These are phyloP conservation scores for Tolypeutes matacus DNA, from an alignment of 2,797 vertebrate genomes.

Conservation along the genomic window DNA sequence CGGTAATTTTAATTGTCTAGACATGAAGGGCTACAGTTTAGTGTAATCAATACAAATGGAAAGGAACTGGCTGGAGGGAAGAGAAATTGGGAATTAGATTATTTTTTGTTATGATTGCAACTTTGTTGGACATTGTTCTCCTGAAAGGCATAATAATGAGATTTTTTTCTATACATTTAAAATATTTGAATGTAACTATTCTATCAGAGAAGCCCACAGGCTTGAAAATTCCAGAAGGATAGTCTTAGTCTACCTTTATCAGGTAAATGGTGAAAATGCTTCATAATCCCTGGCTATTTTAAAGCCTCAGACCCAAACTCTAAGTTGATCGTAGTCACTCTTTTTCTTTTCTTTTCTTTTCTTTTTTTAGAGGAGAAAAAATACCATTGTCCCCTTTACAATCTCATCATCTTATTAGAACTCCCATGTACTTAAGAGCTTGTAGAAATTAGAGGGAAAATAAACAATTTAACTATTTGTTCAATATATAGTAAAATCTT, in stretches of 20 bases:
- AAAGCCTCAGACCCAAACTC: background rate
- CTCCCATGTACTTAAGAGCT: background rate
- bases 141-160: background rate
- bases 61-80: background rate
- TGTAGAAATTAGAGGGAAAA: constrained; percentile 15
- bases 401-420: background rate
- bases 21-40: background rate
- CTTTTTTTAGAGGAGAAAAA: background rate
- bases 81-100: background rate
- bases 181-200: background rate
- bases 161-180: background rate
- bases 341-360: background rate
- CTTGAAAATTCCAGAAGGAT: background rate
- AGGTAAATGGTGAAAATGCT: background rate
- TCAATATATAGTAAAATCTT: constrained; percentile 18
- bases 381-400: background rate
- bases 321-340: background rate
- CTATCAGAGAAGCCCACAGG: background rate
- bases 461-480: background rate
- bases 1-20: background rate
- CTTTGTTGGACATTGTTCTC: background rate
- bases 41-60: background rate
- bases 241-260: background rate
- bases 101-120: background rate
- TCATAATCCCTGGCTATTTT: background rate